Evolutionary conservation across 2,797 vertebrate genomes (phyloP), one percentile per base, ranked within the genome.

Genomic region (Cirrhinus molitorella): DNA sequence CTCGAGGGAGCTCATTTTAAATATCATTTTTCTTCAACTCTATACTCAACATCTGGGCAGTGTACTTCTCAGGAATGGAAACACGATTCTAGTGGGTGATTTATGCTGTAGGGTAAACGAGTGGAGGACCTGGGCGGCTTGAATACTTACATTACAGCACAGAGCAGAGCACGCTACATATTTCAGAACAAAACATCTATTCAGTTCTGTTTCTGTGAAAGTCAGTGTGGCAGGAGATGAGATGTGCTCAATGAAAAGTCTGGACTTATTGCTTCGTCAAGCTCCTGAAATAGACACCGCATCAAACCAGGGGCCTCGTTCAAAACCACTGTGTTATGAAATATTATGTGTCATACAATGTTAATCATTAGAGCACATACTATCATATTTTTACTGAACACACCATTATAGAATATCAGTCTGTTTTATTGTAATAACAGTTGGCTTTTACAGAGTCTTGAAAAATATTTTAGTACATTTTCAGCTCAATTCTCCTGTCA

Each of bases 171-270:
- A 68, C 6, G 3, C 65, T 25, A 28, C 19, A 53, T 16, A 9
- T 63, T 53, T 28, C 11, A 28, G 71, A 83, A 76, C 81, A 83
- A 55, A 83, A 83, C 63, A 45, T 83, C 49, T 67, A 83, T 83
- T 83, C 61, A 83, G 34, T n/a, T 53, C 57, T 28, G n/a, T 67
- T 55, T 76, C 47, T n/a, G n/a, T 25, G 73, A 59, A 45, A 61
- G n/a, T 45, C 74, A 61, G 1, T 76, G 14, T 53, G 47, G 71
- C 59, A 31, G n/a, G 3, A 49, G 71, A 5, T 43, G 71, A 75
- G 34, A 55, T 66, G 45, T 63, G 40, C 57, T 80, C 17, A 57
- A 43, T 28, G 34, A 70, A 80, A 80, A 55, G 49, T 71, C 68
- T 34, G 47, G 25, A 75, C 23, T 53, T 43, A 66, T 67, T 83